Percentiles rank a stretch among this genome's conserved stretches.
These are phyloP conservation scores for Furcifer pardalis DNA, from an alignment of 2,797 vertebrate species.

Conservation along the genomic window DNA sequence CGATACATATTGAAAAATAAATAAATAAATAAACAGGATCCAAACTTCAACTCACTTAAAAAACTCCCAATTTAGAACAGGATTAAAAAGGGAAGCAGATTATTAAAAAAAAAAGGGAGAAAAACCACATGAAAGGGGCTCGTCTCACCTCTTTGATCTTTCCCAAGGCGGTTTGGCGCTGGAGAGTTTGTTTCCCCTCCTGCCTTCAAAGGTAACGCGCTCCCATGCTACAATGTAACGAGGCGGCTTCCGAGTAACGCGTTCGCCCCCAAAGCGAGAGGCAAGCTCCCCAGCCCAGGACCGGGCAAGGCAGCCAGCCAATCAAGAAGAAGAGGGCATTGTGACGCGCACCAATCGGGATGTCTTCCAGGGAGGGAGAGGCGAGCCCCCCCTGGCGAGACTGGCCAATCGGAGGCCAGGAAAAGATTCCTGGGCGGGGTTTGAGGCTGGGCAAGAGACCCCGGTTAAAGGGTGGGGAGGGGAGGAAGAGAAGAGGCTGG, in stretches of 20 bases:
- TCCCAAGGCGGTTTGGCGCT: background rate
- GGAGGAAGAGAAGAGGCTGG: background rate
- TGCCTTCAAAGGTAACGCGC: background rate
- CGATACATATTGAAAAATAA: too few relatives aligned
- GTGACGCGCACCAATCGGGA: slow-evolving; percentile 15
- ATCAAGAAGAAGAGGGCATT: background rate
- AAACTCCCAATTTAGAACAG: background rate
- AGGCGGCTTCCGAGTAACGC: slow-evolving; percentile 56
- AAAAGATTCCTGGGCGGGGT: background rate
- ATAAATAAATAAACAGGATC: too few relatives aligned
- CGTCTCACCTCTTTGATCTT: background rate
- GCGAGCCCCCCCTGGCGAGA: accelerated
- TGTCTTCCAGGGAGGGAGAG: background rate
- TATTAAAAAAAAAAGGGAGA: background rate
- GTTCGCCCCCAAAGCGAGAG: slow-evolving; percentile 55
- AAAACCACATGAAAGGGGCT: background rate
- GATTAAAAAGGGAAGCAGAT: background rate
- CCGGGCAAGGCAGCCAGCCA: background rate
- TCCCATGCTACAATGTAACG: slow-evolving; percentile 32
- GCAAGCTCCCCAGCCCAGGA: background rate
- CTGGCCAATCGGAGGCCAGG: slow-evolving; percentile 55
- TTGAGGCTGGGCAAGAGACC: background rate
- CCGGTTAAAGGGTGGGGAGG: accelerated
- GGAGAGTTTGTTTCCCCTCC: background rate
- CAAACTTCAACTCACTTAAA: too few relatives aligned